Evolutionary conservation across 2,113 vertebrate species (phyloP).

Genomic region (human (Homo sapiens)): DNA sequence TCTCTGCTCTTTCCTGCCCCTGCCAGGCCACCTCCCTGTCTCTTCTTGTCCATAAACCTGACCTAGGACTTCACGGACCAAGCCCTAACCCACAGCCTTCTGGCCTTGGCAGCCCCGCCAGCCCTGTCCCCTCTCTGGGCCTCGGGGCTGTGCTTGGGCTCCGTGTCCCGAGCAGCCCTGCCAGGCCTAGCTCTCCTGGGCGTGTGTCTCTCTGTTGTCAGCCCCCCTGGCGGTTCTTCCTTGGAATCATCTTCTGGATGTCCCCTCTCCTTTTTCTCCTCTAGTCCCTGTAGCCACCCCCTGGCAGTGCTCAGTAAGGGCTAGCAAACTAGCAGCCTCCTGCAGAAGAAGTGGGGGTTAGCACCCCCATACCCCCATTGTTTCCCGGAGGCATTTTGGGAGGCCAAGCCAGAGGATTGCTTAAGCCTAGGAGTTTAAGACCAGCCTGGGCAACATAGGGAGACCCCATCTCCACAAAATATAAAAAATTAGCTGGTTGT

Average conservation of each 20-base stretch:
- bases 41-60: not conserved
- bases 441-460: no score
- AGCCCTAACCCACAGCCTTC: not conserved
- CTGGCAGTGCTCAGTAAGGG: not conserved
- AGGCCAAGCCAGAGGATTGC: no score
- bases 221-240: not conserved
- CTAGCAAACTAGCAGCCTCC: not conserved
- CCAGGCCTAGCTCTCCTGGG: not conserved
- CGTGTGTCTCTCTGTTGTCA: not conserved
- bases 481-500: no score
- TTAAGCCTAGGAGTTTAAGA: no score
- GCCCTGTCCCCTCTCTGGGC: not conserved
- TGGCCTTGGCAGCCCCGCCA: not conserved
- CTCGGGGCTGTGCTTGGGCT: not conserved
- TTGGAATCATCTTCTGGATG: not conserved
- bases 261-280: not conserved
- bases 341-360: not conserved
- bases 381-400: not conserved
- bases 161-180: not conserved
- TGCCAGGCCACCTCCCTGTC: not conserved
- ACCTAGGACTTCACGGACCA: not conserved
- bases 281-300: not conserved
- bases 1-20: rapidly evolving
- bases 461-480: no score
- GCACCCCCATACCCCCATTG: no score